These are phyloP conservation scores for Crepidodera aurea DNA, from an alignment of 2,888 invertebrate species.

Conservation along the genomic window DNA sequence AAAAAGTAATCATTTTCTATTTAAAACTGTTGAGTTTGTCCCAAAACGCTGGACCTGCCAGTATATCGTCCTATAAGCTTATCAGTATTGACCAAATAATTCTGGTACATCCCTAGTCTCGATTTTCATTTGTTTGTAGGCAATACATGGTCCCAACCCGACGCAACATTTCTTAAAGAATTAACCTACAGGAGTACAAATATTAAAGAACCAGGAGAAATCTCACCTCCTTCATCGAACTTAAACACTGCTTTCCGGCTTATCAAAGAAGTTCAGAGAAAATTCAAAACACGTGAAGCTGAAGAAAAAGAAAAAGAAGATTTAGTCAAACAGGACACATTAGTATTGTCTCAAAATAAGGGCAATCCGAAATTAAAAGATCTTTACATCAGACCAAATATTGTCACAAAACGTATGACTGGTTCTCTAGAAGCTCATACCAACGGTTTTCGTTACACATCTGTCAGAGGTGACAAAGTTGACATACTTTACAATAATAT, in stretches of 20 bases:
- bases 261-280: conserved; percentile 97
- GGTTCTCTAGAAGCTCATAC: conserved; percentile 93
- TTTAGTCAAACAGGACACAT: conserved; percentile 96
- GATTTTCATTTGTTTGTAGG: too few relatives aligned
- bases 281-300: conserved; percentile 96
- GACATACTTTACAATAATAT: conserved; percentile 99
- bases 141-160: conserved; percentile 89
- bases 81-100: too few relatives aligned
- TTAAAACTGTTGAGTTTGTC: too few relatives aligned
- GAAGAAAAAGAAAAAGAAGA: conserved; percentile 99
- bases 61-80: too few relatives aligned
- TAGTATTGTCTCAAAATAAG: conserved; percentile 92
- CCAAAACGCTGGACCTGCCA: too few relatives aligned
- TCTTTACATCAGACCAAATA: conserved; percentile 98
- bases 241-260: conserved; percentile 95
- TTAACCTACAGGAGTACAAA: conserved; percentile 98
- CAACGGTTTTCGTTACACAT: conserved; percentile 94
- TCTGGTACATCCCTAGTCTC: too few relatives aligned
- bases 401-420: conserved; percentile 95
- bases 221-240: conserved; percentile 93
- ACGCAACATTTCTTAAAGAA: conserved; percentile 98
- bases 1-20: too few relatives aligned
- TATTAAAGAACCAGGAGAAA: conserved; percentile 95
- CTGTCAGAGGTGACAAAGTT: conserved; percentile 99
- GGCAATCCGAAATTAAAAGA: conserved; percentile 98